These are phyloP conservation scores for Melanostoma mellinum DNA, from an alignment of 2,888 invertebrate species.

Conservation along the genomic window DNA sequence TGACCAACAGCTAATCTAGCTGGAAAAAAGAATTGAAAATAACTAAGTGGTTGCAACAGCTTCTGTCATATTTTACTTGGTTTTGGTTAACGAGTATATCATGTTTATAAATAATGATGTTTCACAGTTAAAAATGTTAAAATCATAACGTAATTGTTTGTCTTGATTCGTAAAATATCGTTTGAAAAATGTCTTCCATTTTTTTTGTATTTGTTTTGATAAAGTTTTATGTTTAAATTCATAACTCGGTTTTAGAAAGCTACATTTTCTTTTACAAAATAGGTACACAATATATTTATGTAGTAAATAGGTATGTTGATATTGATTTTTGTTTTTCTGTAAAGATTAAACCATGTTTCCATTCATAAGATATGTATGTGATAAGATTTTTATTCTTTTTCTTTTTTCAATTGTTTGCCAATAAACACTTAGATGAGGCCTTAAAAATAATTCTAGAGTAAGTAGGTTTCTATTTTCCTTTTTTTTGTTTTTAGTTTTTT, in stretches of 20 bases:
- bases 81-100: too few relatives aligned
- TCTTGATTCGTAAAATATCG: too few relatives aligned
- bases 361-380: conserved; percentile 70
- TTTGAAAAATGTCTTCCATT: conserved; percentile 59
- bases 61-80: too few relatives aligned
- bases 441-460: conserved; percentile 51
- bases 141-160: too few relatives aligned
- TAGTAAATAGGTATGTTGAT: conserved; percentile 61
- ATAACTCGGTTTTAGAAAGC: conserved; percentile 51
- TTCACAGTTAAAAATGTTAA: too few relatives aligned
- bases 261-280: conserved; percentile 58
- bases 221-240: conserved; percentile 18
- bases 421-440: conserved; percentile 62
- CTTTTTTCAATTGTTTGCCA: conserved; percentile 40
- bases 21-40: conserved; percentile 10
- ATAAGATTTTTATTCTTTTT: conserved; percentile 39
- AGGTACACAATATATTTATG: conserved; percentile 56
- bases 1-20: conserved; percentile 48
- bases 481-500: conserved; percentile 18
- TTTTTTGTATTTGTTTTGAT: conserved; percentile 12
- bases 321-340: conserved; percentile 42
- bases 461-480: conserved; percentile 28
- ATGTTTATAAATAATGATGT: too few relatives aligned
- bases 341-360: conserved; percentile 72
- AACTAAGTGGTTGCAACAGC: background rate